These are phyloP conservation scores for Drosophila pseudoananassae DNA, from an alignment of 1,140 invertebrate genomes.

Conservation along the genomic window DNA sequence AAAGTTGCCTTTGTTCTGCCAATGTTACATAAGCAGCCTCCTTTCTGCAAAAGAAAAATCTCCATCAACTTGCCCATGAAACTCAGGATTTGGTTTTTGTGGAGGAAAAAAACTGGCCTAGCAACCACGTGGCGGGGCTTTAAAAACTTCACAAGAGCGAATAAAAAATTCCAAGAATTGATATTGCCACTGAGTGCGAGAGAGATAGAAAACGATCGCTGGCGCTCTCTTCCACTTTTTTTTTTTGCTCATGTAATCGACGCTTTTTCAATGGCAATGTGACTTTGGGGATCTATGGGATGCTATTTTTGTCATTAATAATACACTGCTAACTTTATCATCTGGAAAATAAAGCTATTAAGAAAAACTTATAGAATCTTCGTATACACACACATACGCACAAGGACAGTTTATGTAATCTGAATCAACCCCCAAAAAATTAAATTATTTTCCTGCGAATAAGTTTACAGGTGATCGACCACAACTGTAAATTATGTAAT, in stretches of 20 bases:
- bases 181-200: constrained; percentile 20
- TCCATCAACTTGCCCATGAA: not conserved
- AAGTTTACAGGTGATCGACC: not conserved
- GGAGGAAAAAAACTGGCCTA: constrained; percentile 42
- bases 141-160: constrained; percentile 11
- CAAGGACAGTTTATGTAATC: constrained; percentile 71
- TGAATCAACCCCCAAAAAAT: constrained; percentile 69
- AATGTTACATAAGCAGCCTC: constrained; percentile 63
- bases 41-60: constrained; percentile 17
- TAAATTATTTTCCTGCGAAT: constrained; percentile 21
- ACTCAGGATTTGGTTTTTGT: not conserved
- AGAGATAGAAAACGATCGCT: constrained; percentile 39
- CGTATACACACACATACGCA: constrained; percentile 17
- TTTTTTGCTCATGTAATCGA: constrained; percentile 68
- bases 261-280: constrained; percentile 69
- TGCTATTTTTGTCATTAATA: constrained; percentile 38
- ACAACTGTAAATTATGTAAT: constrained; percentile 32
- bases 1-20: constrained; percentile 14
- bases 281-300: constrained; percentile 23
- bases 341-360: constrained; percentile 20
- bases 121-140: constrained; percentile 68
- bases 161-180: constrained; percentile 47
- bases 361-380: constrained; percentile 4
- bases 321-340: constrained; percentile 39
- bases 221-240: not conserved